Conservation (phyloP, 2,797 vertebrate species). For the Acanthopagrus latus region DNA sequence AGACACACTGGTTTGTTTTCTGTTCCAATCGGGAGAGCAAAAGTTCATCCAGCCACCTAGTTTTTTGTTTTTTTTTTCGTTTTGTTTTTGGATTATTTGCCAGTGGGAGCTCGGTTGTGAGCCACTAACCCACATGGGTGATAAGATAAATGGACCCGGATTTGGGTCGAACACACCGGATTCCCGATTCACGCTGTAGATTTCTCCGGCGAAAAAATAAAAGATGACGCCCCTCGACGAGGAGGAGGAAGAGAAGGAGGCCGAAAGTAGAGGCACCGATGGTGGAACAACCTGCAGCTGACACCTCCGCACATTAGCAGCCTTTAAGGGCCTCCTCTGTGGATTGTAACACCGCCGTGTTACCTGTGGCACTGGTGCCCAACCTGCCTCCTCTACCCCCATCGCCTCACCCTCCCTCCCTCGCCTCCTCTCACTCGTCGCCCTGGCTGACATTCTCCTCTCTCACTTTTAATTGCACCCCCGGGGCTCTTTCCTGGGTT, state of each 20-base stretch:
- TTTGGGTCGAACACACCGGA: conserved; percentile 59
- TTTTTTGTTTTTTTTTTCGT: conserved; percentile 3
- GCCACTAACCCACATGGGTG: conserved; percentile 74
- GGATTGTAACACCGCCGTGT: conserved; percentile 69
- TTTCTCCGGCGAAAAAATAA: conserved; percentile 44
- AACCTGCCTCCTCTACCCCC: not conserved
- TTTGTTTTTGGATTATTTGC: conserved; percentile 41
- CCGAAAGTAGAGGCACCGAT: conserved; percentile 27
- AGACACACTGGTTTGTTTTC: conserved; percentile 15
- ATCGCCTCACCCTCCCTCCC: not conserved
- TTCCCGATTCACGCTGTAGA: conserved; percentile 39
- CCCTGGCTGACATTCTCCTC: conserved; percentile 83
- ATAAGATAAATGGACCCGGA: conserved; percentile 66
- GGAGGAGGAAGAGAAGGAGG: conserved; percentile 24
- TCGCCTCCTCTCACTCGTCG: conserved; percentile 44
- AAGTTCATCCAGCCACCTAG: conserved; percentile 52
- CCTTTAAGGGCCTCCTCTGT: conserved; percentile 78
- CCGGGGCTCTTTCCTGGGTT: conserved; percentile 73
- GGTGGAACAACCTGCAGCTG: conserved; percentile 63
- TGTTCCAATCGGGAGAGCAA: conserved; percentile 13
- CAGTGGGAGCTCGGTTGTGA: conserved; percentile 52
- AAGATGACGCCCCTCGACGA: conserved; percentile 56
- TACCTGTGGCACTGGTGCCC: conserved; percentile 72
- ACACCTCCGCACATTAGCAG: conserved; percentile 74
- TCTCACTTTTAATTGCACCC: conserved; percentile 86